Evolutionary conservation across 2,888 invertebrate genomes (phyloP), one percentile per base, ranked within the genome.

Genomic region (Allophyes oxyacanthae): DNA sequence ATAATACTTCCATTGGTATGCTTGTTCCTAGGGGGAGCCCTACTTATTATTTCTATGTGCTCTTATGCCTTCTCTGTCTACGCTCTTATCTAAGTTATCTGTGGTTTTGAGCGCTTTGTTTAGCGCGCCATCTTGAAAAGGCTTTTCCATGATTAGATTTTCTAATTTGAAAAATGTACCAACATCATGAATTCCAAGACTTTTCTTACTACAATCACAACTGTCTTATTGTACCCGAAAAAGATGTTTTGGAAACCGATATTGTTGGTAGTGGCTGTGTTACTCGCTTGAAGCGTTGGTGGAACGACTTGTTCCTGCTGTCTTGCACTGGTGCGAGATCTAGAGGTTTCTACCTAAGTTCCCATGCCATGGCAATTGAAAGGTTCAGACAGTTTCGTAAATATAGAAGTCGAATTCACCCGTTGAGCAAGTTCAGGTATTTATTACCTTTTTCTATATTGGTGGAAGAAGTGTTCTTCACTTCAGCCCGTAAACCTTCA

Each of bases 341-440:
- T 1, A 55, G 25, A 15, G 49, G 44, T 3, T 57, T 71, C 36
- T 71, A 57, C 28, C 54, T 41, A n/a, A 71, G 73, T 43, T 58
- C 73, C 10, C 60, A 71, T 37, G 59, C 68, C 11, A 60, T 68
- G 68, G 60, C 57, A 26, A 55, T 68, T 3, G 73, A 68, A n/a
- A 63, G 73, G 25, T 53, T 68, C 11, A 51, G 57, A 20, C 71
- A 71, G 40, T 71, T 38, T 8, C 48, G 71, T 6, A 72, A 60
- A 38, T 72, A 60, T 34, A 56, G 13, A 6, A 11, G 33, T 14
- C 68, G 73, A 6, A 71, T 71, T 28, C 70, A 71, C 57, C 72
- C 70, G 6, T 46, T 71, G 59, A 71, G 70, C 44, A 72, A 66
- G 37, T 70, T 70, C 36, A 59, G 46, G 70, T 70, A 55, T 37